Conservation (phyloP, 2,888 invertebrate genomes). For the Hydriomena furcata region DNA sequence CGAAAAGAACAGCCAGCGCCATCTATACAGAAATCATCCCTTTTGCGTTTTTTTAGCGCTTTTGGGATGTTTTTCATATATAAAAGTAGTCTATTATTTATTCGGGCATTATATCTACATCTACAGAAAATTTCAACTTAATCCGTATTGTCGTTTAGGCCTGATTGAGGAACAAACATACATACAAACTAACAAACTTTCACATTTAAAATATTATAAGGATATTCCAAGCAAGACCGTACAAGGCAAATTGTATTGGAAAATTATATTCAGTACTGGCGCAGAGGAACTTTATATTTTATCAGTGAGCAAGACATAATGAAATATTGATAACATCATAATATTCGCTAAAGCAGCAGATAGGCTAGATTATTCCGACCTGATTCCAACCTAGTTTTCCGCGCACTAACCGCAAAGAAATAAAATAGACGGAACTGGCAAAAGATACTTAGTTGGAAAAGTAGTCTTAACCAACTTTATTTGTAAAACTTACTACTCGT, state of each 20-base stretch:
- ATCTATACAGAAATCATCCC: too few species aligned
- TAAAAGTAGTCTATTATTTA: too few species aligned
- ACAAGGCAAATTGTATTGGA: background rate
- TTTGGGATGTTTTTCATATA: too few species aligned
- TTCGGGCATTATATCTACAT: too few species aligned
- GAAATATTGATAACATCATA: slow-evolving; percentile 43
- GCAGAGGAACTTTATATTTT: slow-evolving; percentile 16
- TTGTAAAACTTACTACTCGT: too few species aligned
- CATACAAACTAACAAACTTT: too few species aligned
- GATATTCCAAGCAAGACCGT: background rate
- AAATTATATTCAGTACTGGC: slow-evolving; percentile 7
- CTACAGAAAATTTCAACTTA: too few species aligned
- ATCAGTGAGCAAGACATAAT: slow-evolving; percentile 26
- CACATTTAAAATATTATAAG: too few species aligned
- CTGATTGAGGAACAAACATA: too few species aligned
- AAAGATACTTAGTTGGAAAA: background rate
- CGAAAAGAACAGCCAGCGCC: too few species aligned
- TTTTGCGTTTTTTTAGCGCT: too few species aligned
- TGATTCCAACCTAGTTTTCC: slow-evolving; percentile 62
- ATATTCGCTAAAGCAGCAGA: slow-evolving; percentile 53
- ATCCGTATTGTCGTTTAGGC: too few species aligned
- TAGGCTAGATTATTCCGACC: slow-evolving; percentile 62
- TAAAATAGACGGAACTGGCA: slow-evolving; percentile 33
- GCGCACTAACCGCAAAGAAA: slow-evolving; percentile 35
- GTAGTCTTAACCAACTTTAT: background rate